Evolutionary conservation across 2,797 vertebrate species (phyloP).

Genomic region (Sebastes diploproa): DNA sequence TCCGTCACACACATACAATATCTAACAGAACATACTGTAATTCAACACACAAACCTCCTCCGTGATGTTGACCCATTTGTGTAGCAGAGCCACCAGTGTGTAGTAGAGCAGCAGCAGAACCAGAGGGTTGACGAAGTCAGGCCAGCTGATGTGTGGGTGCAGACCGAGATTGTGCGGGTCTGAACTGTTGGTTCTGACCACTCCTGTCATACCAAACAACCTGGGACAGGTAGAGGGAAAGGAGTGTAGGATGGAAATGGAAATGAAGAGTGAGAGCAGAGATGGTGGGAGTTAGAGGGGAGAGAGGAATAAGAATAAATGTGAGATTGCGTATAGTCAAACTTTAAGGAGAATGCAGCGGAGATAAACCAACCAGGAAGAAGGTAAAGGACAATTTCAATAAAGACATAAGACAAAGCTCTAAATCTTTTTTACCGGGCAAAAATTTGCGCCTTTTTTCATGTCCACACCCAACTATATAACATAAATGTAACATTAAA

Average conservation of each 20-base stretch:
- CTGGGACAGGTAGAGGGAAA: constrained; percentile 58
- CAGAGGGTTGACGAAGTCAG: constrained; percentile 82
- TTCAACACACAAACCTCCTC: constrained; percentile 62
- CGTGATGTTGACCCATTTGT: constrained; percentile 73
- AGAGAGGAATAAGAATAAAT: background rate
- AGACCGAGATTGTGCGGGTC: constrained; percentile 75
- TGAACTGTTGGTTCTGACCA: constrained; percentile 79
- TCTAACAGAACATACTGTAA: background rate
- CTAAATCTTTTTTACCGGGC: background rate
- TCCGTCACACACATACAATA: background rate
- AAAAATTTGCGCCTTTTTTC: background rate
- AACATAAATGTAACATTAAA: background rate
- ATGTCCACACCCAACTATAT: background rate
- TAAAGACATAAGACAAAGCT: background rate
- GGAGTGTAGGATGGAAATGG: background rate
- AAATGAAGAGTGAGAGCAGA: background rate
- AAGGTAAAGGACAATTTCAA: background rate
- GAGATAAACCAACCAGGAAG: background rate
- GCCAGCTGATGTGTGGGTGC: constrained; percentile 81
- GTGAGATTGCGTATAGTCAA: background rate
- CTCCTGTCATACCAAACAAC: constrained; percentile 85
- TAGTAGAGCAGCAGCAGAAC: constrained; percentile 85
- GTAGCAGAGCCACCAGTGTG: constrained; percentile 81
- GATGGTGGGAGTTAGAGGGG: background rate
- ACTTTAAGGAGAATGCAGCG: background rate